Evolutionary conservation across 2,888 invertebrate species (phyloP), one percentile per base, ranked within the genome.

Genomic region (Mechanitis mazaeus): DNA sequence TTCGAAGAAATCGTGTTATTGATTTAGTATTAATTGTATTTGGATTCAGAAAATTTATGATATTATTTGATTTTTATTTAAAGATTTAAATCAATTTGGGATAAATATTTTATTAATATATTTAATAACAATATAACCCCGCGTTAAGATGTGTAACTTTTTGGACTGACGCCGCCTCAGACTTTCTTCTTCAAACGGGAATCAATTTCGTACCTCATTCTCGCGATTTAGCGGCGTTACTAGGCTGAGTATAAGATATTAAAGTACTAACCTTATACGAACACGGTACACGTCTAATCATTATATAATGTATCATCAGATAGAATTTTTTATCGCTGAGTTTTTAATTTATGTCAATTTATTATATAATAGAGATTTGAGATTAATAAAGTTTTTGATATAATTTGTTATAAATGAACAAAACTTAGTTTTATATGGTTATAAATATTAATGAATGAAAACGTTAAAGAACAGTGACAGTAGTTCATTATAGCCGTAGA

Each of bases 181-280:
- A 2, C 31, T n/a, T 31, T 31, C 38, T 45, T 59, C 55, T 59
- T 63, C 54, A 58, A 45, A 28, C 58, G 53, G 28, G 55, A 56
- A 61, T 57, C 54, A 57, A 61, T 61, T 45, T 35, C 31, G 28
- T 45, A 20, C 42, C 3, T 54, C 55, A 20, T 50, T 53, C 53
- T 33, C n/a, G 35, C 38, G 45, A 31, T 54, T 3, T 38, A 28
- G 45, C 20, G 56, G 45, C 60, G 12, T 45, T 45, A 33, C n/a
- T 2, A 31, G 12, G 38, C 42, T 31, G 45, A 33, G 46, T 54
- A 57, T 46, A 47, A 61, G 54, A 57, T 57, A 54, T 61, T 55
- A 46, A 54, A 58, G 33, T 38, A 55, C 46, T 46, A 57, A 55
- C 57, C 47, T 57, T 54, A 47, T 42, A 54, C 38, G 38, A 31